These are phyloP conservation scores for Drosophila eugracilis DNA, from an alignment of 1,140 invertebrate species.

Conservation along the genomic window DNA sequence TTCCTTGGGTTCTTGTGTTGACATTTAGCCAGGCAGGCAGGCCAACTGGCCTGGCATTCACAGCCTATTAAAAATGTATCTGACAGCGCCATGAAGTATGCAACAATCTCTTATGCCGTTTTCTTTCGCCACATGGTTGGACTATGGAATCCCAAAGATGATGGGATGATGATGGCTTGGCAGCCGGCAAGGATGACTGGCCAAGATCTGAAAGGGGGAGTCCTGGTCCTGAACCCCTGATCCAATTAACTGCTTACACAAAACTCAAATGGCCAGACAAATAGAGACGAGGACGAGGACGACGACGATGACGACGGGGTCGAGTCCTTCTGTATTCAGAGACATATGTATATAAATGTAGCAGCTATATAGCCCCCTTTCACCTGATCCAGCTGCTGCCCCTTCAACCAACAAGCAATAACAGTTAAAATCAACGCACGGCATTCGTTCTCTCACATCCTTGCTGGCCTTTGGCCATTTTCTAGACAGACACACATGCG, in stretches of 20 bases:
- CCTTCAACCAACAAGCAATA: constrained; percentile 51
- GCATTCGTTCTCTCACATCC: constrained; percentile 60
- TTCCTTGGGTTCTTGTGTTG: constrained; percentile 40
- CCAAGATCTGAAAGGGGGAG: background rate
- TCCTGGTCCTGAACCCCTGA: constrained; percentile 64
- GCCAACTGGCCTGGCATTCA: constrained; percentile 40
- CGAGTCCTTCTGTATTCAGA: constrained; percentile 19
- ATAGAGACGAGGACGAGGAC: constrained; percentile 12
- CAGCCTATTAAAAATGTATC: constrained; percentile 77
- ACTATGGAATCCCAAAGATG: background rate
- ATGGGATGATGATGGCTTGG: background rate
- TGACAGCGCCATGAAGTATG: constrained; percentile 70
- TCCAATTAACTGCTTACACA: constrained; percentile 84
- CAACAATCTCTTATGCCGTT: constrained; percentile 52
- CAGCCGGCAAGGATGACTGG: background rate
- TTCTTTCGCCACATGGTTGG: constrained; percentile 3
- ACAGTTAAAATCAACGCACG: constrained; percentile 78
- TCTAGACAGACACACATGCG: constrained; percentile 16
- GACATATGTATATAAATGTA: constrained; percentile 47
- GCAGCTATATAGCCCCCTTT: background rate
- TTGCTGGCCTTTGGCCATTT: constrained; percentile 68
- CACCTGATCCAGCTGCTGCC: constrained; percentile 12
- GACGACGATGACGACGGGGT: background rate
- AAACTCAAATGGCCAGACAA: constrained; percentile 81
- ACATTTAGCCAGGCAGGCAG: too few relatives aligned